Evolutionary conservation across 1,140 invertebrate species (phyloP), one percentile per base, ranked within the genome.

Genomic region (Rhagoletis zephyria): DNA sequence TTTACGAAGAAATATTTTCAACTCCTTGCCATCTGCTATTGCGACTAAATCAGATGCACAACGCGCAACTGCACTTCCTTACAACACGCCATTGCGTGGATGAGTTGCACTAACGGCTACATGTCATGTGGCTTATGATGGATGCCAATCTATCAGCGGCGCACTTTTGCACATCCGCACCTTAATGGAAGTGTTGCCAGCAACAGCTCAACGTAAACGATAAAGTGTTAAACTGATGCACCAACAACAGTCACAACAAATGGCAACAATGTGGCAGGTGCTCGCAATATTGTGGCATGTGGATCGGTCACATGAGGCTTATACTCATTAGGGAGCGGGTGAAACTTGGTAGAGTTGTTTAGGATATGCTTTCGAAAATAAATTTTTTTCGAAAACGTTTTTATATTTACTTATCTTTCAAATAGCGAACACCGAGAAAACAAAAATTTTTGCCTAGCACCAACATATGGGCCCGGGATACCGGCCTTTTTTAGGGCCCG

Each of bases 221-320:
- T 74, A 74, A 74, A 74, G 67, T 74, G 67, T 74, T 74, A 74
- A 74, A 74, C 16, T 74, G 67, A 74, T 74, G 67, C 40, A 42
- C 14, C 67, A 74, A 42, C 67, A 74, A 74, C 40, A 74, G 10
- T 12, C 30, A 74, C 16, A 74, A 42, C 30, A 42, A 19, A 10
- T 67, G 40, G 64, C 10, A 30, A 3, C 19, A 4, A 30, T 74
- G 42, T 45, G 42, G 42, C 14, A 48, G 14, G 42, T 70, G 40
- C 65, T 42, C 40, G 3, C 2, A 45, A 30, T 45, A 12, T 70
- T 74, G 67, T 74, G 42, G 67, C 67, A 74, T 74, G 42, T 74
- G 40, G 14, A 56, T 5, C 51, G 51, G 51, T 5, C 51, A 56
- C 9, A 56, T 9, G 1, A 56, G 51, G 51, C 51, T 56, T 10